Conservation (phyloP, 1,140 invertebrate genomes). For the Berghia stephanieae region DNA sequence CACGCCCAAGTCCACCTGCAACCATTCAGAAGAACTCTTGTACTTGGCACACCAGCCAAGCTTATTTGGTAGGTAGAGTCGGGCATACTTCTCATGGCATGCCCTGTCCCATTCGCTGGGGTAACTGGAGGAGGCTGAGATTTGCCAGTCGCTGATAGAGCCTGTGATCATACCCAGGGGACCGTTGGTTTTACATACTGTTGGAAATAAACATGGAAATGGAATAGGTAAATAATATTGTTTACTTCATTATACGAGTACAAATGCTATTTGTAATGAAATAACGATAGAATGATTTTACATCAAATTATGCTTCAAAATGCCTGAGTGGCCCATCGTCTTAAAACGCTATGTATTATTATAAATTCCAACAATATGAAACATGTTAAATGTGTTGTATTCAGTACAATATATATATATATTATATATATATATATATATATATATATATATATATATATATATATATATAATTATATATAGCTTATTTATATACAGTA, state of each 20-base stretch:
- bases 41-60: conserved; percentile 71
- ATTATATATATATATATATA: too few species aligned
- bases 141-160: conserved; percentile 72
- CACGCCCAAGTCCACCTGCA: conserved; percentile 70
- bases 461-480: too few species aligned
- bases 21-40: conserved; percentile 71
- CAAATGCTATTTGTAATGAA: not conserved
- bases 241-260: not conserved
- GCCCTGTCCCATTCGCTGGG: conserved; percentile 67
- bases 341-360: too few species aligned
- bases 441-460: too few species aligned
- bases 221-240: not conserved
- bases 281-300: not conserved
- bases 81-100: conserved; percentile 71
- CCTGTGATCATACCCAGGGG: conserved; percentile 72
- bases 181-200: conserved; percentile 63
- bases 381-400: too few species aligned
- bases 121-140: conserved; percentile 70
- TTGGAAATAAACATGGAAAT: conserved; percentile 31
- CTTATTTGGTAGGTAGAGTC: conserved; percentile 70
- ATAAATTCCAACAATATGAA: too few species aligned
- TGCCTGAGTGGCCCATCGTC: too few species aligned
- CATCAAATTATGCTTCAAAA: not conserved
- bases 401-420: too few species aligned
- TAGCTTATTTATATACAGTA: too few species aligned